Base-by-base conservation (phyloP, 2,797 vertebrate genomes). In the Oreortyx pictus region DNA sequence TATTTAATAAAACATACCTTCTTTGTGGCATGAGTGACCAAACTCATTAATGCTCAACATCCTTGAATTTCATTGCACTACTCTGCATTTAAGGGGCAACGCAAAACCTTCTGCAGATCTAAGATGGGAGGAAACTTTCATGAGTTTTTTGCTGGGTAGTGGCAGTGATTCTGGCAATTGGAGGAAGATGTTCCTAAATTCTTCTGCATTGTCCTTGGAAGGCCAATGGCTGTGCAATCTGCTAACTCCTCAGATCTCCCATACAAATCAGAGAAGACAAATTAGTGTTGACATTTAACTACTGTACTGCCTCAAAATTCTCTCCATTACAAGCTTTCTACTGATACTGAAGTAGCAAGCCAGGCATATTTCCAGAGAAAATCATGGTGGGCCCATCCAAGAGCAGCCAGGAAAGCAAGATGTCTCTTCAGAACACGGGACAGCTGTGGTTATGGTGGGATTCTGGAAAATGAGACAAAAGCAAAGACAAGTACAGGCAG, bases 1-100 rank as follows among this genome's bases (percentile, higher is more conserved):
- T 79, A 82, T 88, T 75, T 96, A 93, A 94, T 88, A 81, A 79
- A 81, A 78, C 56, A 60, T 62, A 56, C 79, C 67, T 94, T 86
- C 60, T 67, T 75, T 56, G 64, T 79, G 52, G 74, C 35, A 35
- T 47, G 47, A 82, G 49, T 50, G 70, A 60, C 66, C 39, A 64
- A 89, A 57, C 59, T 91, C 27, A 81, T 92, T 60, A 50, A 92
- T 44, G 27, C 37, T 89, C 57, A 89, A 92, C 46, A 49, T 22
- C 70, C 50, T 73, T 56, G 41, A 33, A 4, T 86, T 75, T 91
- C 86, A 46, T 54, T 83, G 46, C 29, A 15, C 29, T 66, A 1
- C 18, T 71, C 70, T 77, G 27, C 66, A 68, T 0, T 61, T 24
- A 72, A 29, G 41, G 77, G 54, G 59, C 43, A 78, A 43, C 23